Evolutionary conservation across 2,888 invertebrate species (phyloP).

Genomic region (Cerceris rybyensis): DNA sequence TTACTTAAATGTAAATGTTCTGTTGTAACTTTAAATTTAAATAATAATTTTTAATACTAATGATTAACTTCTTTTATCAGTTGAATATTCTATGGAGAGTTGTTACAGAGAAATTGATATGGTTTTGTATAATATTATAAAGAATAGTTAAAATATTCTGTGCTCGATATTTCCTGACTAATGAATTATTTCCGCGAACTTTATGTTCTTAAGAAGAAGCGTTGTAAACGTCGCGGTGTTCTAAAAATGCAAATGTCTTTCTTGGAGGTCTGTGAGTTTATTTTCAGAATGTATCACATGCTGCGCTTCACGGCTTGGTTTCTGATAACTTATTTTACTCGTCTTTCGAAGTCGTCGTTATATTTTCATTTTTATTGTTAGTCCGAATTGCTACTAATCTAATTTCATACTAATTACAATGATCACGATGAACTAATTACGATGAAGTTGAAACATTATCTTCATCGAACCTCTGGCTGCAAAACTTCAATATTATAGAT

Average conservation of each 20-base stretch:
- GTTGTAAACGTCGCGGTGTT: background rate
- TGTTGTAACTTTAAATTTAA: no score
- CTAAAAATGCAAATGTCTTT: slow-evolving; percentile 15
- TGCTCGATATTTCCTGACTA: background rate
- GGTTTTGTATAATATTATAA: background rate
- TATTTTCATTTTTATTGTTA: background rate
- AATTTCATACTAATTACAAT: no score
- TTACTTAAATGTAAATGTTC: no score
- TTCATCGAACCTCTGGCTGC: no score
- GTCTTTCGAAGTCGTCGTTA: background rate
- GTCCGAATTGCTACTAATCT: no score
- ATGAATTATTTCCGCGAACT: background rate
- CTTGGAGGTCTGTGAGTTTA: slow-evolving; percentile 34
- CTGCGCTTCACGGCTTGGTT: background rate
- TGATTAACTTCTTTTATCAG: background rate
- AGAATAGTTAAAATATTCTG: background rate
- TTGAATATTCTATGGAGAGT: background rate
- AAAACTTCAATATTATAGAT: no score
- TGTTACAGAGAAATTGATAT: background rate
- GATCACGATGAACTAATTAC: no score
- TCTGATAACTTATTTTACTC: background rate
- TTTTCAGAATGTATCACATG: slow-evolving; percentile 33
- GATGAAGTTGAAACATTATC: no score
- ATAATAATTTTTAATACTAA: no score
- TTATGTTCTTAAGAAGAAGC: background rate